phyloP scores from a whole-genome alignment of 2,888 invertebrate species.

The Dione juno region DNA sequence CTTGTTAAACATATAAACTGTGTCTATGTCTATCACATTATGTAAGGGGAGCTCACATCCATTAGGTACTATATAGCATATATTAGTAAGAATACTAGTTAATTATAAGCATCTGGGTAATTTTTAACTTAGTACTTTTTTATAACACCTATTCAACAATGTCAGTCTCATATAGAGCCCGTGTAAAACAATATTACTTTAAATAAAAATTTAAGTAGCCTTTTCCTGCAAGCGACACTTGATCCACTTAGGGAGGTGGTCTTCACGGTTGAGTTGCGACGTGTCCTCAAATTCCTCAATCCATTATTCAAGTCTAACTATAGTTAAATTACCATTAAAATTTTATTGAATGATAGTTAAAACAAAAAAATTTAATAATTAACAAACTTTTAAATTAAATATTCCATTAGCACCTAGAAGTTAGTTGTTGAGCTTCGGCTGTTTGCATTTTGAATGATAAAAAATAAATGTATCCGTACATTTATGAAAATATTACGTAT shows the following conservation, averaged over 20 bases:
- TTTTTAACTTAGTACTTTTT: not conserved
- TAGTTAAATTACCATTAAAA: slow-evolving; percentile 29
- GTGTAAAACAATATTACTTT: slow-evolving; percentile 42
- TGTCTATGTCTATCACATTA: not conserved
- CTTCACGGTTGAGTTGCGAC: slow-evolving; percentile 50
- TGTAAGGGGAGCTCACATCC: not conserved
- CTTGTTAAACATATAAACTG: not conserved
- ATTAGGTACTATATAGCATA: not conserved
- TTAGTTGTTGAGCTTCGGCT: too few species aligned
- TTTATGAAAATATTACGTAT: too few species aligned
- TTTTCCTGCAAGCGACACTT: slow-evolving; percentile 50
- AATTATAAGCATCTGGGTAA: not conserved
- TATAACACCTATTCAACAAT: not conserved
- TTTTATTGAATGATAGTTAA: not conserved
- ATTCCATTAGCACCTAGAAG: too few species aligned
- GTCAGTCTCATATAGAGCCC: not conserved
- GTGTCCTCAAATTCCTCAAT: slow-evolving; percentile 51
- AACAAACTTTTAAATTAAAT: too few species aligned
- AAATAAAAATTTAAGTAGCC: slow-evolving; percentile 47
- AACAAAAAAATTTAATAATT: too few species aligned
- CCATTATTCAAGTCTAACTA: slow-evolving; percentile 44
- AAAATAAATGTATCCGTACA: too few species aligned
- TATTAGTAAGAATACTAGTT: not conserved
- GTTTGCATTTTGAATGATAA: too few species aligned
- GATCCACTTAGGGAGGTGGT: slow-evolving; percentile 52